Evolutionary conservation across 2,113 vertebrate species (phyloP), one percentile per base, ranked within the genome.

Genomic region (Origma solitaria): DNA sequence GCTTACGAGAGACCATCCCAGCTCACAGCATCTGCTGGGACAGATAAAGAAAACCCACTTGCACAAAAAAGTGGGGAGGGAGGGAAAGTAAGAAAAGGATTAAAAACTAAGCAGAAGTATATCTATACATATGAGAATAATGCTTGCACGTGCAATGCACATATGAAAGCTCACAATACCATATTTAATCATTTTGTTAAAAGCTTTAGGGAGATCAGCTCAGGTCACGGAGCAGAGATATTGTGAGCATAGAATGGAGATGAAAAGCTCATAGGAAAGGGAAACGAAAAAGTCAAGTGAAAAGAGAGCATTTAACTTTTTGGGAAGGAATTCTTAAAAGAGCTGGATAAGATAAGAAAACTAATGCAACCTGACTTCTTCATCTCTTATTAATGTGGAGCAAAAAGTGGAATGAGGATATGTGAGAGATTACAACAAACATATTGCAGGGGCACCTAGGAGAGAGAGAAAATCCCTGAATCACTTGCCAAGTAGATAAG

Each of bases 381-480:
- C 54, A 88, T 96, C 92, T 92, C 64, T 94, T 96, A 91, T 95
- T 94, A 89, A 95, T 85, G 65, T 42, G 62, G 69, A 90, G 62
- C 83, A 95, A 94, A 95, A 90, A 61, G 27, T 38, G 33, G 88
- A 94, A 95, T 81, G 90, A 96, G 88, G 60, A 57, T 92, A 54
- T 50, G 44, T 19, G 31, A 92, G 76, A 72, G 76, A 90, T 92
- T 88, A 90, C 86, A 95, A 88, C 65, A 96, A 96, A 90, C 60
- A 94, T 44, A 68, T 70, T 91, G 71, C 71, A 65, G 76, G 69
- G 75, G 87, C 69, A 91, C 62, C 60, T 69, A 79, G 47, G 70
- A 90, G 85, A 82, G 82, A 90, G 60, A 93, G 82, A 84, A 96
- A 94, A 96, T 95, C 93, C 91, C 84, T 33, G 60, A 90, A 80